Base-by-base conservation (phyloP, 2,113 vertebrate genomes). In the Rhinopomastus cyanomelas region DNA sequence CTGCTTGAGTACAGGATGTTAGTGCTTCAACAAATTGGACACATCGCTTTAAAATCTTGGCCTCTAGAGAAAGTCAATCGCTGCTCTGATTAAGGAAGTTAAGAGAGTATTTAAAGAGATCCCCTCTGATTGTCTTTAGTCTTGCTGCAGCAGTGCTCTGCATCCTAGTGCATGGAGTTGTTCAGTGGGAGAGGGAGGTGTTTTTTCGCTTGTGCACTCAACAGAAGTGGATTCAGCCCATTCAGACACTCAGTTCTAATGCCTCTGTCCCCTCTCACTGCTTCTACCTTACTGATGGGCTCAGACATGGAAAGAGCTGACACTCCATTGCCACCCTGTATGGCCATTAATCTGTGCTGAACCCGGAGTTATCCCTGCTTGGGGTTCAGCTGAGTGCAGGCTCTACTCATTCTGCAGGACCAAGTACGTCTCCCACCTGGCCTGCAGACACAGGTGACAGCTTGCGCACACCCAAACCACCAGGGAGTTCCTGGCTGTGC, bases 281-380 rank as follows among this genome's bases (percentile, higher is more conserved):
- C 32, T 34, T 39, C 22, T 65, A 42, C 56, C 56, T 53, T 13
- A 42, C 5, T 16, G 5, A 25, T 7, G 19, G 69, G 19, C 39
- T 76, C 16, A 36, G 55, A 9, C 12, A 2, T 7, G 44, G 37
- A n/a, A 18, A 23, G 18, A 29, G 25, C 51, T 26, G 51, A 37
- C 25, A 6, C 37, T 57, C 5, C 51, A 11, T 17, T 3, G 1
- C 26, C 2, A 0, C 26, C 56, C 30, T 21, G 25, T 22, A 0
- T 8, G 16, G 20, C 42, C 15, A 3, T 32, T 23, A 12, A 42
- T 15, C 23, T 1, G 1, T 9, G 23, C 42, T 37, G 18, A 51
- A 56, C 12, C 30, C 5, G 2, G 20, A 14, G 3, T 16, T 22
- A 57, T 5, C 15, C 0, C 0, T 36, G 42, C 53, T 0, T 23